These are phyloP conservation scores for Illadopsis cleaveri DNA, from an alignment of 2,113 vertebrate genomes.

Conservation along the genomic window DNA sequence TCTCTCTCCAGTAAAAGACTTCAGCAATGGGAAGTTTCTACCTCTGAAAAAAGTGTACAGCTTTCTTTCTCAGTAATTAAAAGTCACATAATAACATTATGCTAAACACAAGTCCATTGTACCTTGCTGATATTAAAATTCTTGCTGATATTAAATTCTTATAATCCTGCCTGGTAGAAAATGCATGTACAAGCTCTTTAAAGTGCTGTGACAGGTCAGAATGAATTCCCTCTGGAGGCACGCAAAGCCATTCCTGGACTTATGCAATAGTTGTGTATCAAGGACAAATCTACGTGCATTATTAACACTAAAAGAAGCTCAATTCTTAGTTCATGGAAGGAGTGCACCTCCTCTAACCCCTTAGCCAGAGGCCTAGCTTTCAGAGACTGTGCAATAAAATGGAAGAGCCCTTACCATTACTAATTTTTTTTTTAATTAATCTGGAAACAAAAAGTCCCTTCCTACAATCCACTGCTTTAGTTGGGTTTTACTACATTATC, in stretches of 20 bases:
- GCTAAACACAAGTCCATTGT: background rate
- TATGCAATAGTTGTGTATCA: background rate
- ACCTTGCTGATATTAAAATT: background rate
- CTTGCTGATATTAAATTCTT: background rate
- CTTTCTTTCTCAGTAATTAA: background rate
- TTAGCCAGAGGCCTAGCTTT: background rate
- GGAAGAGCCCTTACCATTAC: background rate
- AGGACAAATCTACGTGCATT: background rate
- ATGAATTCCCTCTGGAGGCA: background rate
- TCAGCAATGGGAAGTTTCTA: background rate
- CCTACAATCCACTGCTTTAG: background rate
- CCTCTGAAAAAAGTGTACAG: background rate
- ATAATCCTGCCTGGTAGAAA: background rate
- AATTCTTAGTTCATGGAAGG: background rate
- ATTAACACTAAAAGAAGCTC: background rate
- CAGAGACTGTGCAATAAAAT: background rate
- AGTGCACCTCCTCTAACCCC: background rate
- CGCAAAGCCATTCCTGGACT: background rate
- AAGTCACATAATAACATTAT: background rate
- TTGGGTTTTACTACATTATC: background rate
- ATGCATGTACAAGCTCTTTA: background rate
- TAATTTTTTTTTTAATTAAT: background rate
- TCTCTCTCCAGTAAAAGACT: background rate
- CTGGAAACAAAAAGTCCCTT: background rate
- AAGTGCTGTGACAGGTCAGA: background rate